Evolutionary conservation across 2,888 invertebrate species (phyloP).

Genomic region (Steromphala cineraria): DNA sequence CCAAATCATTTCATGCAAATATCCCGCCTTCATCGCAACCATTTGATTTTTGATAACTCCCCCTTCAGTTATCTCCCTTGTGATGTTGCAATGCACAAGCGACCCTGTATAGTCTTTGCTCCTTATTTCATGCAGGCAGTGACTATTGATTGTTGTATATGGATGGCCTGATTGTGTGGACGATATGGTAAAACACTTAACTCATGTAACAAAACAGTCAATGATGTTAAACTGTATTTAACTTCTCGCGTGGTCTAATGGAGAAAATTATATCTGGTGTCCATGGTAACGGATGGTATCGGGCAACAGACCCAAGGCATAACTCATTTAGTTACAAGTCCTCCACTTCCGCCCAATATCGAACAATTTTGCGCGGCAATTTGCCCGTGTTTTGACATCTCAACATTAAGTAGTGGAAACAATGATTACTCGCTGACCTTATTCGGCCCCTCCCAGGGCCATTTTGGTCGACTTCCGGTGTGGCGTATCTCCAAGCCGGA

Average conservation of each 20-base stretch:
- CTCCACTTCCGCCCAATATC: not conserved
- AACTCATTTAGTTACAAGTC: not conserved
- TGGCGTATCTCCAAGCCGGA: not conserved
- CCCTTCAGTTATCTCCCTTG: not conserved
- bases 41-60: not conserved
- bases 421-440: not conserved
- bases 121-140: not conserved
- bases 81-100: not conserved
- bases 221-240: constrained; percentile 23
- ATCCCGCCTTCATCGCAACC: not conserved
- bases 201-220: constrained; percentile 10
- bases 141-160: not conserved
- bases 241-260: not conserved
- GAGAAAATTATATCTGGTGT: constrained; percentile 16
- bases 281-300: constrained; percentile 9
- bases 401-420: not conserved
- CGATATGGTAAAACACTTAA: constrained; percentile 22
- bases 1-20: constrained; percentile 15
- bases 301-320: not conserved
- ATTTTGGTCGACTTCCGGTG: constrained; percentile 5
- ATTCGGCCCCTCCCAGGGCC: not conserved
- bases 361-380: not conserved
- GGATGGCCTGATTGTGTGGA: not conserved
- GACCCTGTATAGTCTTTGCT: too few species aligned
- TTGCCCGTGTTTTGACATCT: constrained; percentile 13